Base-by-base conservation (phyloP, 2,797 vertebrate species). In the Tapera naevia region DNA sequence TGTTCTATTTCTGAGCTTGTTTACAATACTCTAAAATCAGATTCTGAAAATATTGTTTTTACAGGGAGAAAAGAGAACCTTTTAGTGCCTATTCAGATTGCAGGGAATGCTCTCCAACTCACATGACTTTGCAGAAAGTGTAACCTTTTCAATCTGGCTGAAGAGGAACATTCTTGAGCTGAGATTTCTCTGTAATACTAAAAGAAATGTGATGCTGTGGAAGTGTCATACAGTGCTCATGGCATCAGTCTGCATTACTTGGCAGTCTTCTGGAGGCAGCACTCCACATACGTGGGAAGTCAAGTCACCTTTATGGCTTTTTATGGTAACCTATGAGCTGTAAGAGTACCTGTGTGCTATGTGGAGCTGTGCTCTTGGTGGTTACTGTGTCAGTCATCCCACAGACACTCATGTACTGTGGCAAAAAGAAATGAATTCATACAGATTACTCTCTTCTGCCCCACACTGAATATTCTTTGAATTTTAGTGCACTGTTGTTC, bases 1-100 rank as follows among this genome's bases (percentile, higher is more conserved):
- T 35, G 13, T 90, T 93, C 75, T 93, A 32, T 89, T 95, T 93
- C 69, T 88, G 76, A 88, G 39, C 51, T 89, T 95, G 86, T 79
- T 96, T 93, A 54, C 60, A 56, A 14, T 89, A 71, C 43, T 57
- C 46, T 86, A 8, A 93, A 92, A 95, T 94, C 35, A 87, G 75
- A 73, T 81, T 72, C 41, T 91, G 78, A 30, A 80, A 71, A 70
- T 67, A 35, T 0, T 82, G 7, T 17, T 64, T 58, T 94, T 93
- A 15, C 11, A 41, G 30, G 76, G 91, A 57, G 74, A 50, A 78
- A 56, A 67, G 33, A 82, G 91, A 92, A 51, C 4, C 22, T 61
- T 92, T 81, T 37, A 39, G 43, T 88, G 28, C 53, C 41, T 80
- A 5, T 94, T 61, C 32, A 76, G 83, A 46, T 79, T 89, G 73